Evolutionary conservation across 2,113 vertebrate species (phyloP), one percentile per base, ranked within the genome.

Genomic region (Indri indri): DNA sequence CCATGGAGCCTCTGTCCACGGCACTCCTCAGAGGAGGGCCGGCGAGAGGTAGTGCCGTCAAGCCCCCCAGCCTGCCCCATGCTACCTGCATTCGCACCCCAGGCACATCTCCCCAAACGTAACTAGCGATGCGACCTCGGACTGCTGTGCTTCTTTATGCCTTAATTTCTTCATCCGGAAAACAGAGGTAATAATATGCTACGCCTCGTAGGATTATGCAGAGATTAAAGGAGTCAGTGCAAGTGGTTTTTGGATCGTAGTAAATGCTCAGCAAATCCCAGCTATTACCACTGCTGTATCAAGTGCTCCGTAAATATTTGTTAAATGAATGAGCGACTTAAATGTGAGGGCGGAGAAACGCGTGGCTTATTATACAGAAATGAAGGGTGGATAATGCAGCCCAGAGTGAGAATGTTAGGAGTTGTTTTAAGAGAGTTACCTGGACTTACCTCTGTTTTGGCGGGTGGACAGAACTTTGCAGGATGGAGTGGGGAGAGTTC

Each of bases 21-120:
- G 6, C 3, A 3, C 23, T 71, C 32, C 10, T 30, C 34, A 45
- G 22, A 57, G 52, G 6, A 27, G 2, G 14, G 27, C 8, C 47
- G 34, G 20, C 40, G 3, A 8, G 5, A 52, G 59, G 47, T 0
- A 1, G 2, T 2, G 25, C 1, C 3, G 3, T 17, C 6, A 8
- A 25, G 5, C 23, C 8, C 27, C 4, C 13, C 20, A 3, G 7
- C 50, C 52, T 23, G 16, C 13, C 2, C 68, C 3, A 4, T 1
- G 9, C 59, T 3, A 7, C 61, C 57, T 54, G 30, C 30, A 13
- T 16, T 45, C 54, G 50, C 65, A 57, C 27, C 13, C 65, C 66
- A 34, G 37, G n/a, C 0, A 0, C 20, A 1, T 27, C 2, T 16
- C 65, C 20, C 34, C 17, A 20, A 11, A 37, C 13, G 2, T 22